Base-by-base conservation (phyloP, 2,888 invertebrate species). In the Tridacna crocea region DNA sequence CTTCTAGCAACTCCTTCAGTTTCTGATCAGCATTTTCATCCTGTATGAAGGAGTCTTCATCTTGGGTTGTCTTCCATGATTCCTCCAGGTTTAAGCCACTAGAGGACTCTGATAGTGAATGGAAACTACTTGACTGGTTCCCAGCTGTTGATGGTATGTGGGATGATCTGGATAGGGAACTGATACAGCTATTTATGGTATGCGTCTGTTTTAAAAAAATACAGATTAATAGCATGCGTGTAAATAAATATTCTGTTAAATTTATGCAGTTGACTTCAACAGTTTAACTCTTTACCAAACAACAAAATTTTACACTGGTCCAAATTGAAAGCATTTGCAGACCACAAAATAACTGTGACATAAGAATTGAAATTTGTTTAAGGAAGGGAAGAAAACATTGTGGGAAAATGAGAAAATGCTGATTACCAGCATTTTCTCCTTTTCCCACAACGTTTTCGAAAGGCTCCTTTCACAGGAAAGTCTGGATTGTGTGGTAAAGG, bases 131-230 rank as follows among this genome's bases (percentile, higher is more conserved):
- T 17, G 84, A 82, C 47, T 60, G 61, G 51, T 77, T 73, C 22
- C 81, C 75, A 19, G 72, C 48, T 48, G 68, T n/a, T 17, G 55
- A 72, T 46, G 72, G 60, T 72, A 80, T 12, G 19, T 65, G 47
- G 65, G 66, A 80, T 46, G 76, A 72, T 36, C 79, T 72, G 2
- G 89, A 85, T 65, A 92, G 73, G 19, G 87, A 82, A 66, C 87
- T 84, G 70, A 89, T 75, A 76, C 91, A 91, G 13, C 80, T 88
- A 55, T 87, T 88, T 24, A 92, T 74, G 3, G 89, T 90, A 58
- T 91, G 89, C 63, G 92, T 89, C 91, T 92, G 84, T 22, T 75
- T 75, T 12, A 66, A 51, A 65, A 36, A 26, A 2, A 19, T 11
- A 51, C 3, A 19, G 3, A 15, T 55, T 11, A 55, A 11, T 55